Base-by-base conservation (phyloP, 2,888 invertebrate species). In the Calliphora vomitoria region DNA sequence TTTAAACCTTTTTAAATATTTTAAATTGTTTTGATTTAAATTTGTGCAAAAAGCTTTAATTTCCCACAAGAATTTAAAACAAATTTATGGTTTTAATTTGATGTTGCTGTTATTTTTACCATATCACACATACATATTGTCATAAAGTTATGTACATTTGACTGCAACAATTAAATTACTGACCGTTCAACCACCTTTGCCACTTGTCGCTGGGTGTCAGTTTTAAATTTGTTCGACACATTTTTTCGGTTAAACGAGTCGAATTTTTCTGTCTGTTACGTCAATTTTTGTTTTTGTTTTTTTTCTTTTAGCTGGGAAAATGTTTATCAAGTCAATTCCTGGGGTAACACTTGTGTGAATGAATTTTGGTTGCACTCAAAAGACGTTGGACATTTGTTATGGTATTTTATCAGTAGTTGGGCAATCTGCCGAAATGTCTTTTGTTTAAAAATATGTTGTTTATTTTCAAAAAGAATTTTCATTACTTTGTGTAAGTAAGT, bases 341-440 rank as follows among this genome's bases (percentile, higher is more conserved):
- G 1, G n/a, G 31, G 41, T 35, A 35, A 18, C 10, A 20, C 55
- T 20, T 50, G 38, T 35, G 35, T 66, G 8, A 60, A 83, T 71
- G 20, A 71, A 58, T 25, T 76, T 62, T 50, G 68, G 38, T 76
- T 76, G 78, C 60, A 44, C 18, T 60, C n/a, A 41, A 25, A n/a
- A 25, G 60, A 64, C 47, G 66, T 20, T 71, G 35, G 66, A 62
- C 47, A 71, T 83, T 68, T 80, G 18, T 53, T 15, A 71, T 64
- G 75, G 75, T 20, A 85, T 81, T 78, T 86, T 88, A 89, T 89
- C 89, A 84, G 55, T 47, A n/a, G 53, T 58, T 83, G 76, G 83
- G 87, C 82, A 89, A 89, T 89, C 89, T 89, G 89, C 86, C 82
- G 81, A 87, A 81, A 72, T 55, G 62, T 75, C 38, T 47, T 62